A percentile compares a stretch with the other conserved stretches of the same genome.
Conservation (phyloP, 2,888 invertebrate genomes). For the Danaus chrysippus region DNA sequence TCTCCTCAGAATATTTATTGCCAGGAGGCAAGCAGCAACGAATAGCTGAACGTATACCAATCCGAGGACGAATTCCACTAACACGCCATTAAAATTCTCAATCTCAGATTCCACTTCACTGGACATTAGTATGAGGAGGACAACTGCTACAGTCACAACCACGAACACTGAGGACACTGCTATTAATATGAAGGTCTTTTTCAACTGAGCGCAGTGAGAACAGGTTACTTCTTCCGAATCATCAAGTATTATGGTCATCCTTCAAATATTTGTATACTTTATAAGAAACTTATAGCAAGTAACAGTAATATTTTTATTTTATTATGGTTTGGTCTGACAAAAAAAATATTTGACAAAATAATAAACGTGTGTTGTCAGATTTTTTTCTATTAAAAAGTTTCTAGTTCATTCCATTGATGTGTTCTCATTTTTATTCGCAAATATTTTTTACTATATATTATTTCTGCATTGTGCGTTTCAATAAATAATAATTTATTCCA, state of each 20-base stretch:
- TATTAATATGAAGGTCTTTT: slow-evolving; percentile 47
- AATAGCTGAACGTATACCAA: slow-evolving; percentile 55
- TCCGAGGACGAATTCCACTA: slow-evolving; percentile 52
- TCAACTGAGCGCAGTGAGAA: slow-evolving; percentile 47
- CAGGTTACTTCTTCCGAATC: slow-evolving; percentile 49
- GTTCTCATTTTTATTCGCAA: too few species aligned
- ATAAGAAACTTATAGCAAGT: too few species aligned
- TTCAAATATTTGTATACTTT: neutral
- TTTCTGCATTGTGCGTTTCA: too few species aligned
- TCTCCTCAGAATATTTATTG: slow-evolving; percentile 47
- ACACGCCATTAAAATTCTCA: slow-evolving; percentile 36
- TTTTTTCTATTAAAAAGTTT: too few species aligned
- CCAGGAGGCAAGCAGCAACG: slow-evolving; percentile 50
- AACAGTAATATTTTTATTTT: too few species aligned
- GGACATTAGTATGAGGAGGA: slow-evolving; percentile 43
- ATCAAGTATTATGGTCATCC: slow-evolving; percentile 47
- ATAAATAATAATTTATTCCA: too few species aligned
- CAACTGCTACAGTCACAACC: slow-evolving; percentile 49
- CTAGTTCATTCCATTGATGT: too few species aligned
- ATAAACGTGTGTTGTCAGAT: too few species aligned
- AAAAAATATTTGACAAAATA: too few species aligned
- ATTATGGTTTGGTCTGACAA: too few species aligned
- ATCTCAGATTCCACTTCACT: slow-evolving; percentile 35
- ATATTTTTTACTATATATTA: too few species aligned
- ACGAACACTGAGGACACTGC: slow-evolving; percentile 56